Conservation (phyloP, 2,797 vertebrate genomes). For the Chloroceryle inda region DNA sequence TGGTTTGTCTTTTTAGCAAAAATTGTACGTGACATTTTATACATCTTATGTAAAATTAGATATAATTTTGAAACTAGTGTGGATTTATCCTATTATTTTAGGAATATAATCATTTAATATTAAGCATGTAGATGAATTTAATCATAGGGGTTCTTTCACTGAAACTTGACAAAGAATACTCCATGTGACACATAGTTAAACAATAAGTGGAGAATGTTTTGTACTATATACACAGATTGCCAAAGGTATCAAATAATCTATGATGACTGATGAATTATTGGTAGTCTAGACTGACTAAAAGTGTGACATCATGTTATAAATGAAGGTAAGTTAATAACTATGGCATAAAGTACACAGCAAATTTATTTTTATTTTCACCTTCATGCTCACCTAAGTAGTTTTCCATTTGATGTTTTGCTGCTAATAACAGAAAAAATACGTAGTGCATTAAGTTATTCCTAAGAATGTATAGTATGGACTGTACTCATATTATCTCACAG, state of each 20-base stretch:
- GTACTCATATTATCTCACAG: not conserved
- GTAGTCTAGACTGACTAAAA: not conserved
- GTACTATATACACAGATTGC: not conserved
- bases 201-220: not conserved
- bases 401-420: not conserved
- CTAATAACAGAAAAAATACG: not conserved
- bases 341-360: not conserved
- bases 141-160: not conserved
- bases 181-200: not conserved
- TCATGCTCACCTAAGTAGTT: conserved; percentile 4
- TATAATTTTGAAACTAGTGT: conserved; percentile 41
- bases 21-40: conserved; percentile 49
- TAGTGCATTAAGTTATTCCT: not conserved
- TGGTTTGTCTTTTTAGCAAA: conserved; percentile 38
- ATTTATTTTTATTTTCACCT: conserved; percentile 36
- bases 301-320: not conserved
- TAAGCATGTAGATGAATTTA: conserved; percentile 5
- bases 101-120: conserved; percentile 4
- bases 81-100: conserved; percentile 49
- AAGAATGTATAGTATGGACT: not conserved
- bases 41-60: conserved; percentile 24
- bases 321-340: not conserved
- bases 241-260: not conserved
- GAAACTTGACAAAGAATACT: conserved; percentile 32
- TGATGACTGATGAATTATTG: not conserved